Base-by-base conservation (phyloP, 2,797 vertebrate genomes). In the Gymnopithys bicolor region DNA sequence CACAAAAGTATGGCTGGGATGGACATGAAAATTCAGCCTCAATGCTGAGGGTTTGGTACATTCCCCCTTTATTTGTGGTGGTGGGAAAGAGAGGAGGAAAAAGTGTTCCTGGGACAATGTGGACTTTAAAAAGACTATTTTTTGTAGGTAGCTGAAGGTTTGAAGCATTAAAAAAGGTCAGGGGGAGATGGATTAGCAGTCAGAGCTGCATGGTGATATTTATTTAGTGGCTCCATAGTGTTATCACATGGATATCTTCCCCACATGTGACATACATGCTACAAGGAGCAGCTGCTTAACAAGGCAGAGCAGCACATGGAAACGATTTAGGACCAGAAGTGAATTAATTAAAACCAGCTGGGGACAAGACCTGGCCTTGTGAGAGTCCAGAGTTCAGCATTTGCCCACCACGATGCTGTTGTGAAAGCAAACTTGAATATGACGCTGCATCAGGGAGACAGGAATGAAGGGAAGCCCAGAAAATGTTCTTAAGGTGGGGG, bases 301-400 rank as follows among this genome's bases (percentile, higher is more conserved):
- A 9, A 35, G 12, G n/a, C 81, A 45, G 39, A 89, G 73, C 59
- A 75, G 46, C 71, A 83, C 39, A 33, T 1, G 77, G 90, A 87
- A 89, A 55, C 62, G 59, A 67, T 95, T 89, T 60, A 87, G 60
- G 56, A 39, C 60, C 75, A 87, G 75, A 92, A 93, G n/a, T 85
- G n/a, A 89, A 68, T 85, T 70, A 83, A 85, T 82, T 90, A 32
- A 82, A 89, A 37, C 22, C 68, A n/a, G 8, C 2, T 43, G 49
- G 32, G 66, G 46, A 62, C 52, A 66, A 87, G 75, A 74, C 37
- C 35, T 62, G 56, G 16, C 2, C 32, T 83, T 64, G 5, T 45
- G 48, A 35, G 74, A 82, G 60, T 52, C 48, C 22, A 9, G 67
- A 89, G 64, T 35, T 67, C 45, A 77, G 10, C 23, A 2, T 84